Evolutionary conservation across 2,888 invertebrate species (phyloP).

Genomic region (Metalampra italica): DNA sequence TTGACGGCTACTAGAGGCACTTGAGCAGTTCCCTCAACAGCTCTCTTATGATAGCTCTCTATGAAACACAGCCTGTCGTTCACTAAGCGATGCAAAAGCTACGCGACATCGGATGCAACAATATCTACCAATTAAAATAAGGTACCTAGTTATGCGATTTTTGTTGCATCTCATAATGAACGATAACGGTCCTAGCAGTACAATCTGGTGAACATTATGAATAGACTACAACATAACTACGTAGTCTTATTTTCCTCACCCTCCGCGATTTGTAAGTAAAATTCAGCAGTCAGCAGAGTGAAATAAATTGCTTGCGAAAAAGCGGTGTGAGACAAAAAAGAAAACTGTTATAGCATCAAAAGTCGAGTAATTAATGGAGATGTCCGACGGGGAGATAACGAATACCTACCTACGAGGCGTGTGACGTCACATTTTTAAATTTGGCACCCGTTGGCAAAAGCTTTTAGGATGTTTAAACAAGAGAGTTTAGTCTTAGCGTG

Average conservation of each 20-base stretch:
- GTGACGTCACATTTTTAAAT: conserved; percentile 19
- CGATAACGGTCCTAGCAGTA: too few relatives aligned
- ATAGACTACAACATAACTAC: neutral
- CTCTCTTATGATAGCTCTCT: too few relatives aligned
- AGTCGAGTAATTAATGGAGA: conserved; percentile 56
- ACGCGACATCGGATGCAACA: too few relatives aligned
- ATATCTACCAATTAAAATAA: too few relatives aligned
- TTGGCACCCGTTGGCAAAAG: neutral
- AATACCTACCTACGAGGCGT: conserved; percentile 27
- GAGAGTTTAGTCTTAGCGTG: too few relatives aligned
- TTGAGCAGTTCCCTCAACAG: too few relatives aligned
- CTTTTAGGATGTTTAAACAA: neutral
- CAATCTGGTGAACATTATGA: too few relatives aligned
- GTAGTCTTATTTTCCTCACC: conserved; percentile 19
- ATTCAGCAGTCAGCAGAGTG: conserved; percentile 47
- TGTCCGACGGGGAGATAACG: conserved; percentile 29
- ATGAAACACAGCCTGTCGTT: too few relatives aligned
- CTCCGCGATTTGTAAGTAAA: conserved; percentile 51
- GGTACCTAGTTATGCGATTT: too few relatives aligned
- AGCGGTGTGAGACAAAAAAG: conserved; percentile 37
- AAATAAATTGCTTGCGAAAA: conserved; percentile 60
- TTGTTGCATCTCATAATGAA: too few relatives aligned
- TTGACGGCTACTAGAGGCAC: too few relatives aligned
- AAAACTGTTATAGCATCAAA: conserved; percentile 49
- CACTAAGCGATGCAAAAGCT: too few relatives aligned